Base-by-base conservation (phyloP, 1,140 invertebrate species). In the Leptinotarsa defecta region DNA sequence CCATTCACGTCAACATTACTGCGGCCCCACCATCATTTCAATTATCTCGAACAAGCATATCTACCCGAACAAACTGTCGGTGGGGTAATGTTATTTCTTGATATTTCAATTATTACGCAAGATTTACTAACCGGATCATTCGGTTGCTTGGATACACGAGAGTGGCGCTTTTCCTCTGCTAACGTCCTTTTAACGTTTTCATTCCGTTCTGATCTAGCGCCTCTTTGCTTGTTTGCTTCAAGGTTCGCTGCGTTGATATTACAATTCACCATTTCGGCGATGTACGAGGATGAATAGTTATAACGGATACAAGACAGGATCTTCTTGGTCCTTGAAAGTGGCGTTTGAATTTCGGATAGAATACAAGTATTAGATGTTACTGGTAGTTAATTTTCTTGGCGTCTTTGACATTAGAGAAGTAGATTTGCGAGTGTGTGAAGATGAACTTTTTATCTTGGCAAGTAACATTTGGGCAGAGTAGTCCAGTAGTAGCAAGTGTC, bases 101-200 rank as follows among this genome's bases (percentile, higher is more conserved):
- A 80, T 80, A 77, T 80, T 80, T 80, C 79, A 79, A 80, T 80
- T 80, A 80, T 81, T 79, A 79, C 80, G 76, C 78, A 78, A 79
- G 78, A 81, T 81, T 81, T 81, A 49, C 80, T 81, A 81, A 81
- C 79, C 78, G 75, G 71, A 81, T 81, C 80, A 76, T 77, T 74
- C 77, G 80, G 78, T 74, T 75, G 80, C 75, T 52, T 76, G 77
- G 74, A 77, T 76, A 71, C 70, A 71, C 22, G 48, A 49, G 52
- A 17, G n/a, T 57, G 6, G 52, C n/a, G 17, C 17, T 19, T 15
- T 15, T 17, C n/a, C n/a, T 57, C 52, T 19, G 15, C 52, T 19
- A 19, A 57, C 52, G 52, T 57, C n/a, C 52, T 57, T 57, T 19
- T 15, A 19, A 57, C n/a, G 52, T 57, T 57, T 57, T 1, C 52